phyloP scores from a whole-genome alignment of 2,113 vertebrate species.

The Hemiscyllium ocellatum region DNA sequence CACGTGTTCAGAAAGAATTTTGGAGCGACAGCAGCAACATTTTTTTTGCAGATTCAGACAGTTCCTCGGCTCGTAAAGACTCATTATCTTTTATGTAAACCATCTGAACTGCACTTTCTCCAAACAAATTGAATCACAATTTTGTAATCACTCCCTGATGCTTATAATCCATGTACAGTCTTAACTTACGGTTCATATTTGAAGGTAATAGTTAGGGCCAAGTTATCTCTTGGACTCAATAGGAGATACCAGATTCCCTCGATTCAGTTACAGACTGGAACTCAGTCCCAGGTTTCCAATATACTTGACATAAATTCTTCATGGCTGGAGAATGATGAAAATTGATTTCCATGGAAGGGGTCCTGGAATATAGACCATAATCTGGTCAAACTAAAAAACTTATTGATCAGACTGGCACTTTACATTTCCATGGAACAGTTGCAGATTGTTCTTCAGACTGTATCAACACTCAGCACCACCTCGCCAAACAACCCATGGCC shows the following conservation, averaged over 20 bases:
- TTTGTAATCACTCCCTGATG: not conserved
- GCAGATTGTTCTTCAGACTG: not conserved
- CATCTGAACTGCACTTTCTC: not conserved
- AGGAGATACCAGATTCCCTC: not conserved
- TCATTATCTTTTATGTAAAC: not conserved
- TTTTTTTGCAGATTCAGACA: not conserved
- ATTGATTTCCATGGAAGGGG: not conserved
- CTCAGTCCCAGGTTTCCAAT: not conserved
- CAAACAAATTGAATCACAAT: not conserved
- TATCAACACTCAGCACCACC: too few species aligned
- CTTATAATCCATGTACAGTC: not conserved
- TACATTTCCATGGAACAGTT: not conserved
- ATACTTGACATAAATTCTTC: not conserved
- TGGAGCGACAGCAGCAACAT: not conserved
- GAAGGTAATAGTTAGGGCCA: not conserved
- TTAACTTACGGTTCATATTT: not conserved
- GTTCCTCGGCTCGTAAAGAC: not conserved
- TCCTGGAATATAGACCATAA: not conserved
- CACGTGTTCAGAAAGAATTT: not conserved
- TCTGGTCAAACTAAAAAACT: not conserved
- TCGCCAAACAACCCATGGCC: too few species aligned
- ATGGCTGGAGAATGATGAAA: not conserved
- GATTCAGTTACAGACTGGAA: not conserved
- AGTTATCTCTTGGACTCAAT: not conserved
- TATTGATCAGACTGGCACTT: not conserved